phyloP scores from a whole-genome alignment of 2,797 vertebrate species.

The Myotis myotis region DNA sequence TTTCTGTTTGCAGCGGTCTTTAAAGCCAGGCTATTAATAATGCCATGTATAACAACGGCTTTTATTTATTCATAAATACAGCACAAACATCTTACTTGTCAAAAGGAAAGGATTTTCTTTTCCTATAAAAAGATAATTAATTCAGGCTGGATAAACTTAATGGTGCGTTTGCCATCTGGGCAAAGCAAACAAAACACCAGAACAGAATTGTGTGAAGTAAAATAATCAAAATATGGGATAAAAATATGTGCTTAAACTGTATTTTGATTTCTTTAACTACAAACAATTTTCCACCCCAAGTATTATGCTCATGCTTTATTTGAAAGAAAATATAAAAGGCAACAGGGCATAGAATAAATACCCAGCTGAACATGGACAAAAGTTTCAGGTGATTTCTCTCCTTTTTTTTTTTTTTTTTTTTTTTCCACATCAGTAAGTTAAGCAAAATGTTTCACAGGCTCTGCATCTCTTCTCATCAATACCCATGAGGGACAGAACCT shows the following conservation, averaged over 20 bases:
- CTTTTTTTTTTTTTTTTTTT: background rate
- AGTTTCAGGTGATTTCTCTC: conserved; percentile 10
- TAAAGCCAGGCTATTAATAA: conserved; percentile 62
- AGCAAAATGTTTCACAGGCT: conserved; percentile 8
- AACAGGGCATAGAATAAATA: conserved; percentile 16
- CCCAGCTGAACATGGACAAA: background rate
- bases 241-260: conserved; percentile 65
- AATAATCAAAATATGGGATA: conserved; percentile 62
- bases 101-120: conserved; percentile 64
- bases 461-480: background rate
- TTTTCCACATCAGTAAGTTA: background rate
- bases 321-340: conserved; percentile 51
- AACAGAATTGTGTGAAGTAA: conserved; percentile 54
- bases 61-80: conserved; percentile 77
- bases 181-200: conserved; percentile 60
- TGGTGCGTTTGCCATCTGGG: conserved; percentile 65
- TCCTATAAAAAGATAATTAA: conserved; percentile 70
- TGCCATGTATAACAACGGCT: conserved; percentile 58
- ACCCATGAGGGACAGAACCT: background rate
- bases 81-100: conserved; percentile 70
- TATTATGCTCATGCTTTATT: conserved; percentile 19
- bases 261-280: conserved; percentile 62
- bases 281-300: conserved; percentile 67
- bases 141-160: conserved; percentile 71
- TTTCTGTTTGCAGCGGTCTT: background rate